These are phyloP conservation scores for Dendropsophus ebraccatus DNA, from an alignment of 2,113 vertebrate species.

Conservation along the genomic window DNA sequence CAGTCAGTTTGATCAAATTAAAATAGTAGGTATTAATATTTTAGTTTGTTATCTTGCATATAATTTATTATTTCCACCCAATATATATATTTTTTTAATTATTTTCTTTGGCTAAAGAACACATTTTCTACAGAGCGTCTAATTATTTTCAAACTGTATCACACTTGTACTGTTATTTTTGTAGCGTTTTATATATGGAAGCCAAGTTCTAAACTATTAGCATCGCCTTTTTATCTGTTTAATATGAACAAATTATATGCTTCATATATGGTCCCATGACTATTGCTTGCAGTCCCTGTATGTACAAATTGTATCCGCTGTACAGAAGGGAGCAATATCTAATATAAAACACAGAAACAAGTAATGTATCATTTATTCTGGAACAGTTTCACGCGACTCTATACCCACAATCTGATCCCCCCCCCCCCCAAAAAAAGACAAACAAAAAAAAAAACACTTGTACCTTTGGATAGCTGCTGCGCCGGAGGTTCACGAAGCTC, in stretches of 20 bases:
- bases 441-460: too few species aligned
- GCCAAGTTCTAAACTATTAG: background rate
- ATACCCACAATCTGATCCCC: too few species aligned
- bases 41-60: slow-evolving; percentile 30
- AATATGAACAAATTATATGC: background rate
- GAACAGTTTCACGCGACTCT: too few species aligned
- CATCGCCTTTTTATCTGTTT: background rate
- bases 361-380: too few species aligned
- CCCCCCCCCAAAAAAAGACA: too few species aligned
- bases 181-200: background rate
- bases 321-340: too few species aligned
- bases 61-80: slow-evolving; percentile 15
- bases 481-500: too few species aligned
- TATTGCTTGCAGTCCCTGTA: too few species aligned
- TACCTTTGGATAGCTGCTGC: too few species aligned
- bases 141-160: background rate
- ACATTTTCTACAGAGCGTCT: background rate
- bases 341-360: too few species aligned
- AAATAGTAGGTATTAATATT: slow-evolving; percentile 26
- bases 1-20: slow-evolving; percentile 36
- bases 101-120: background rate
- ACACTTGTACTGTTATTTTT: background rate
- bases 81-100: background rate
- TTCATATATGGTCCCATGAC: background rate
- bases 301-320: too few species aligned